Percentiles rank a stretch among this genome's conserved stretches.
Evolutionary conservation across 2,113 vertebrate genomes (phyloP).

Genomic region (Nanger granti): DNA sequence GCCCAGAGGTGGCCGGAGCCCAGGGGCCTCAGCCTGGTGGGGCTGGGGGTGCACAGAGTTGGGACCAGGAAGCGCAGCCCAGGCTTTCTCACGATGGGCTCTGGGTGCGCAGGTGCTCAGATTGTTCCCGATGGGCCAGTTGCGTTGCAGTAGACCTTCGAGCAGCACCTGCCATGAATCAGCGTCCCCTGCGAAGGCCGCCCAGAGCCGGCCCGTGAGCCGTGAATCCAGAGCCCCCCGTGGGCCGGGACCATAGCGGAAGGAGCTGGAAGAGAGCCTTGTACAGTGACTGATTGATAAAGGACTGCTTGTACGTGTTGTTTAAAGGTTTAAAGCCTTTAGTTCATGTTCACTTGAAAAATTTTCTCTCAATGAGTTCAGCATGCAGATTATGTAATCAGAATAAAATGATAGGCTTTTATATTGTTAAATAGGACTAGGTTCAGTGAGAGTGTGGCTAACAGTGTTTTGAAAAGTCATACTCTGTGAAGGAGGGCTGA

Average conservation of each 20-base stretch:
- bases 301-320: background rate
- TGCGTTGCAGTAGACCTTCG: background rate
- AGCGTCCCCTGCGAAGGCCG: background rate
- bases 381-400: background rate
- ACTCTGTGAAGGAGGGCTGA: background rate
- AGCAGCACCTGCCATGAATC: background rate
- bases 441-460: background rate
- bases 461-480: background rate
- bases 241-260: background rate
- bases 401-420: background rate
- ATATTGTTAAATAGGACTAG: background rate
- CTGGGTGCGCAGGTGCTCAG: background rate
- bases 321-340: background rate
- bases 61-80: background rate
- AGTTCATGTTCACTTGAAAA: background rate
- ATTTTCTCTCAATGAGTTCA: background rate
- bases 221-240: background rate
- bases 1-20: background rate
- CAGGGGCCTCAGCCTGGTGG: background rate
- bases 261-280: background rate
- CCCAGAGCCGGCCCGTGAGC: background rate
- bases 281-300: background rate
- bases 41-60: fast-evolving
- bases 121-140: fast-evolving
- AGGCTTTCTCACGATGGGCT: fast-evolving